Evolutionary conservation across 2,888 invertebrate genomes (phyloP).

Genomic region (Lomographa bimaculata): DNA sequence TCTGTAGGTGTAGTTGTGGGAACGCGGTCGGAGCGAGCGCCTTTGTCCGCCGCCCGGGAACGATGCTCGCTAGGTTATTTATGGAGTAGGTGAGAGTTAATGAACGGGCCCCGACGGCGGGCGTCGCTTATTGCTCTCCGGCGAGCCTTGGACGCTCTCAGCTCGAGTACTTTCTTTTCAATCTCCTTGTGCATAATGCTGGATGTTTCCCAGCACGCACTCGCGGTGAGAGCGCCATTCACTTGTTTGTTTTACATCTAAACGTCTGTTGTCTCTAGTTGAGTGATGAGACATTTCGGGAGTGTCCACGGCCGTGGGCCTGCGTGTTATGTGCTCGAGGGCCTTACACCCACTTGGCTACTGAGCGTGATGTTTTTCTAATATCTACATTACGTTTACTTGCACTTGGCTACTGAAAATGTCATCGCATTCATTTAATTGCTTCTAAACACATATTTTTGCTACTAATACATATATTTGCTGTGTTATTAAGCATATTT

Average conservation of each 20-base stretch:
- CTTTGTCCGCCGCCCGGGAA: conserved; percentile 51
- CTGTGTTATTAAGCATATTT: too few species aligned
- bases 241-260: conserved; percentile 76
- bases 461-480: too few species aligned
- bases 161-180: conserved; percentile 77
- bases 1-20: conserved; percentile 46
- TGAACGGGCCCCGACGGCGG: conserved; percentile 69
- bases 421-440: too few species aligned
- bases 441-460: too few species aligned
- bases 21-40: conserved; percentile 48
- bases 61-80: conserved; percentile 58
- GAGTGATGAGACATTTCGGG: conserved; percentile 65
- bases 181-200: conserved; percentile 78
- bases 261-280: conserved; percentile 61
- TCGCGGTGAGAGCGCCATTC: conserved; percentile 65
- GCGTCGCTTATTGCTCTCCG: conserved; percentile 78
- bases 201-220: conserved; percentile 71
- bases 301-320: conserved; percentile 60
- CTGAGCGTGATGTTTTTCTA: conserved; percentile 54
- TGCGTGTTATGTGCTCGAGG: conserved; percentile 49
- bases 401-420: conserved; percentile 24
- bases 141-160: conserved; percentile 73
- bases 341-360: conserved; percentile 63
- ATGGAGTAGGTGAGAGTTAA: conserved; percentile 71
- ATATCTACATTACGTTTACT: conserved; percentile 20